phyloP scores from a whole-genome alignment of 2,113 vertebrate species.

The Chrysemys picta region DNA sequence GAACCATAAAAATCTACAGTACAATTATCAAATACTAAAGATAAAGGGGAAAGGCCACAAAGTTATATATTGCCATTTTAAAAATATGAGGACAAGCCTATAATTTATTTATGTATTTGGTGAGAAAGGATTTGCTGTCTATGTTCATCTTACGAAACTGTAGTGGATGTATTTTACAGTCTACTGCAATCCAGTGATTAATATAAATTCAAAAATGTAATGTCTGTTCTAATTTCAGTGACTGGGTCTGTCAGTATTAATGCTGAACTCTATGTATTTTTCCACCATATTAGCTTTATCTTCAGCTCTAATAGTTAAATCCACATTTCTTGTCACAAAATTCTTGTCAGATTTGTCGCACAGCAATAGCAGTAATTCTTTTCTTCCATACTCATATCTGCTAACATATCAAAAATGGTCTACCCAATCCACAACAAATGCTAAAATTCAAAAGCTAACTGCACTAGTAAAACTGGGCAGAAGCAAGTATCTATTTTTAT shows the following conservation, averaged over 20 bases:
- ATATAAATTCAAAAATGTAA: conserved; percentile 18
- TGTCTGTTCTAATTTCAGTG: not conserved
- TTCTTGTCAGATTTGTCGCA: conserved; percentile 1
- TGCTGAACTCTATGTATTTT: not conserved
- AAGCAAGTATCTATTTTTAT: not conserved
- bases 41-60: not conserved
- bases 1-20: not conserved
- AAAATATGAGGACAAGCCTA: not conserved
- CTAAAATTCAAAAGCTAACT: not conserved
- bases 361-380: not conserved
- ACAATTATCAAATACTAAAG: not conserved
- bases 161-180: not conserved
- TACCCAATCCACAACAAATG: not conserved
- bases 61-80: not conserved
- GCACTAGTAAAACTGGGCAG: not conserved
- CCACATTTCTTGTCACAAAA: conserved; percentile 3
- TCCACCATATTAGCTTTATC: not conserved
- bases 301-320: not conserved
- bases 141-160: not conserved
- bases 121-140: not conserved
- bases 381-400: not conserved
- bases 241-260: not conserved
- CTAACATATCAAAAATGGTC: not conserved
- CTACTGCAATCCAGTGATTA: not conserved
- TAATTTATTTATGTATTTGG: not conserved